These are phyloP conservation scores for Drosophila ficusphila DNA, from an alignment of 1,140 invertebrate genomes.

Conservation along the genomic window DNA sequence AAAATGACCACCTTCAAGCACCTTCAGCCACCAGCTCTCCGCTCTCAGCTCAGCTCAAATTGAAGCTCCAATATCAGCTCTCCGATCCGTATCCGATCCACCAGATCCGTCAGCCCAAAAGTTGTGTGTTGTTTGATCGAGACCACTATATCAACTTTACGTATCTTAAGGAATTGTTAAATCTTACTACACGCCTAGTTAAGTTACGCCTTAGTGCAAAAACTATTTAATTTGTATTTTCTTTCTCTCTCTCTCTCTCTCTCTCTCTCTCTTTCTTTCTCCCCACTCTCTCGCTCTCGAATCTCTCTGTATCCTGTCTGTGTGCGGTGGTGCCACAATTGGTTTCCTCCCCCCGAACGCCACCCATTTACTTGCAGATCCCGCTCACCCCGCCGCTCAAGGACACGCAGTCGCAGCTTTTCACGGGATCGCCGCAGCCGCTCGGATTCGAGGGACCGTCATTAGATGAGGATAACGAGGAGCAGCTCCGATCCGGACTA, in stretches of 20 bases:
- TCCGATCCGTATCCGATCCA: slow-evolving; percentile 45
- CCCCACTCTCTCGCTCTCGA: slow-evolving; percentile 5
- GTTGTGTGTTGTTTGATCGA: slow-evolving; percentile 53
- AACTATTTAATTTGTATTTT: slow-evolving; percentile 76
- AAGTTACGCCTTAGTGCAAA: slow-evolving; percentile 37
- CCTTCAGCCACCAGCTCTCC: slow-evolving; percentile 48
- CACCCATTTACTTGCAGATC: slow-evolving; percentile 84
- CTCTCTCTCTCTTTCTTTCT: slow-evolving; percentile 10
- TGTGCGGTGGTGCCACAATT: slow-evolving; percentile 18
- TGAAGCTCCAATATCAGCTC: slow-evolving; percentile 39
- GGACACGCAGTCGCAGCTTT: slow-evolving; percentile 85
- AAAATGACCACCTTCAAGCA: slow-evolving; percentile 55
- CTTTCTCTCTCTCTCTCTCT: slow-evolving; percentile 50
- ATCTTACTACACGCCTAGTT: slow-evolving; percentile 25
- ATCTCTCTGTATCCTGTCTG: slow-evolving; percentile 11
- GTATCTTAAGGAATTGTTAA: slow-evolving; percentile 41
- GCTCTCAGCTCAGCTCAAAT: slow-evolving; percentile 47
- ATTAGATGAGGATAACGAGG: slow-evolving; percentile 65
- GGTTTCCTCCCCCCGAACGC: slow-evolving; percentile 9
- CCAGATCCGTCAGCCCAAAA: slow-evolving; percentile 39
- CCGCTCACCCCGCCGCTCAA: slow-evolving; percentile 85
- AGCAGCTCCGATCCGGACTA: slow-evolving; percentile 9
- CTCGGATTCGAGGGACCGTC: slow-evolving; percentile 85
- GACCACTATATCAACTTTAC: slow-evolving; percentile 36
- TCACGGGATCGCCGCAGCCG: slow-evolving; percentile 85